Base-by-base conservation (phyloP, 2,888 invertebrate species). In the Lamellibrachia satsuma region DNA sequence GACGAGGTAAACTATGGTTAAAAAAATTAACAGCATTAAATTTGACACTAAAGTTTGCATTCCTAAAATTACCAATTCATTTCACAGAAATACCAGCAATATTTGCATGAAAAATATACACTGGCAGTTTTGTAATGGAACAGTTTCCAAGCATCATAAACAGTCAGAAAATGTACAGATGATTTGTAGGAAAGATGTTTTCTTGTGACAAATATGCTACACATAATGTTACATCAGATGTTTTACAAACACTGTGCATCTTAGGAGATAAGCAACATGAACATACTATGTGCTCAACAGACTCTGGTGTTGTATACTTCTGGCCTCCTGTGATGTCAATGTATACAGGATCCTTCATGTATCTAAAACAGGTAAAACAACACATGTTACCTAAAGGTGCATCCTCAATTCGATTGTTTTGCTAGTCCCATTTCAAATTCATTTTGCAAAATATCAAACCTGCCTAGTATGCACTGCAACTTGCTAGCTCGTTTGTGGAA, bases 251-350 rank as follows among this genome's bases (percentile, higher is more conserved):
- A 90, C 90, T 15, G 60, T 1, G 8, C 3, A 39, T 39, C 39
- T 7, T 90, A 8, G 51, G 52, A n/a, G 27, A 52, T 51, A n/a
- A 6, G 91, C 11, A 91, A 9, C 55, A 55, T 55, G 7, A n/a
- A 92, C 93, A 51, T 91, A 92, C 92, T 90, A 92, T 92, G 90
- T 94, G 94, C 75, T 92, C 92, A 22, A 94, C 93, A 15, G 93
- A 93, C 91, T 91, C 52, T 91, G 94, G 94, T 15, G 93, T 91
- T 90, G 92, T 92, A 57, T 93, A 92, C n/a, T 93, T 93, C 93
- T 93, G 93, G 52, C 92, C 92, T n/a, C 91, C 91, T 8, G 93
- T 92, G 90, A 94, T 91, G 57, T 94, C 93, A 7, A 94, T 92
- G 52, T 90, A 90, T 39, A 91, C 91, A 55, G 93, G 91, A 90